Conservation (phyloP, 2,113 vertebrate genomes). For the Crotalus helleri region DNA sequence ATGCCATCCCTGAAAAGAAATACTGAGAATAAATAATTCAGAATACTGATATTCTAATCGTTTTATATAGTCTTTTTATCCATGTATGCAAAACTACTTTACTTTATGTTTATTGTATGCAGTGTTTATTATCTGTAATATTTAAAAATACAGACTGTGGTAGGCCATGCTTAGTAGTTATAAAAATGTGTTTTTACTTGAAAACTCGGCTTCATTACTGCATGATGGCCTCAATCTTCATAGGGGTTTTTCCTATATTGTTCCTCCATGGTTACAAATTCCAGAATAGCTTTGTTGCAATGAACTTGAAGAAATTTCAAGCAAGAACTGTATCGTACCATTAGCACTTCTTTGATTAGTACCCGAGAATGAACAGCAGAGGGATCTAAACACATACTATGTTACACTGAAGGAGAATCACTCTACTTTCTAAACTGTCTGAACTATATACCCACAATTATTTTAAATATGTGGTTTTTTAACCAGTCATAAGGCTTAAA, state of each 20-base stretch:
- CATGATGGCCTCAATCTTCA: neutral
- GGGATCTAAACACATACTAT: neutral
- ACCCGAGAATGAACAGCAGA: conserved; percentile 11
- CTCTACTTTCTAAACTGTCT: neutral
- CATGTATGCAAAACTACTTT: neutral
- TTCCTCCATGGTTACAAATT: neutral
- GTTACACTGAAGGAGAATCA: neutral
- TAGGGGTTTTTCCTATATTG: neutral
- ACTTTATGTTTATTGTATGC: neutral
- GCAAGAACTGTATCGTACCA: neutral
- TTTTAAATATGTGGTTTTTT: neutral
- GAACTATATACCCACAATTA: neutral
- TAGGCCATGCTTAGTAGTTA: neutral
- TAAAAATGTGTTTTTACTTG: neutral
- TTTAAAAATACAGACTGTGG: neutral
- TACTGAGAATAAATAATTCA: neutral
- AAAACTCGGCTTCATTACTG: neutral
- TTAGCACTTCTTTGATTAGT: neutral
- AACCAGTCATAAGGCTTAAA: neutral
- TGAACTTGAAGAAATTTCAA: neutral
- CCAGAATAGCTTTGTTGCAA: neutral
- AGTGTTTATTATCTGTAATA: neutral
- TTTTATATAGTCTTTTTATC: neutral
- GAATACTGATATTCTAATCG: neutral
- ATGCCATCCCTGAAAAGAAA: no score